Conservation (phyloP, 2,113 vertebrate species). For the Eretmochelys imbricata region DNA sequence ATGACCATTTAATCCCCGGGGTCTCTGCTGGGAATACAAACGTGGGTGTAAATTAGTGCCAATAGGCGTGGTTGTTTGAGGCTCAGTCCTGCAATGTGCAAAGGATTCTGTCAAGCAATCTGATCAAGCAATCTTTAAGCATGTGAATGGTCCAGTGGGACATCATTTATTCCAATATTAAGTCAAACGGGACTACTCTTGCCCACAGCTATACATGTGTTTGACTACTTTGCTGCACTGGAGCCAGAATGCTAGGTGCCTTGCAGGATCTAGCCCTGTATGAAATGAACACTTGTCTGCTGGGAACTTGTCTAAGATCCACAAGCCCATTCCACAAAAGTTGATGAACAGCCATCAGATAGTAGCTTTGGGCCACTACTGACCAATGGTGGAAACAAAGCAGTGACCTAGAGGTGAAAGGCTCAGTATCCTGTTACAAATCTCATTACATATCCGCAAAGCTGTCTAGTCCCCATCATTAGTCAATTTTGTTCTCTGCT, state of each 20-base stretch:
- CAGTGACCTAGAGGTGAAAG: constrained; percentile 42
- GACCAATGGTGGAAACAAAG: constrained; percentile 11
- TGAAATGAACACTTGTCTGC: neutral
- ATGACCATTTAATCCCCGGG: neutral
- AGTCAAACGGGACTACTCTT: neutral
- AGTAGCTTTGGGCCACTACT: neutral
- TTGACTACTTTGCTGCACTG: neutral
- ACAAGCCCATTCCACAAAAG: neutral
- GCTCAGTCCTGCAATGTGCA: neutral
- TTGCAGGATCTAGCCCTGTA: neutral
- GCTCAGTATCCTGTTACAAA: constrained; percentile 64
- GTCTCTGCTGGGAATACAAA: neutral
- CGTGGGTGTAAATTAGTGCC: neutral
- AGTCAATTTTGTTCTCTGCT: neutral
- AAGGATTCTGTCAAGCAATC: neutral
- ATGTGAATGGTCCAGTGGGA: neutral
- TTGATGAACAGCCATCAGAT: neutral
- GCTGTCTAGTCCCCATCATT: neutral
- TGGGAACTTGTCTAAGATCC: neutral
- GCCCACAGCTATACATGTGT: neutral
- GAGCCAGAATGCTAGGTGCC: neutral
- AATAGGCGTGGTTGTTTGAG: neutral
- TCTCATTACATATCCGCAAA: constrained; percentile 35
- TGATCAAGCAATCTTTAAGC: neutral
- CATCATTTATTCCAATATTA: neutral